Evolutionary conservation across 1,140 invertebrate genomes (phyloP).

Genomic region (Drosophila arawakana): DNA sequence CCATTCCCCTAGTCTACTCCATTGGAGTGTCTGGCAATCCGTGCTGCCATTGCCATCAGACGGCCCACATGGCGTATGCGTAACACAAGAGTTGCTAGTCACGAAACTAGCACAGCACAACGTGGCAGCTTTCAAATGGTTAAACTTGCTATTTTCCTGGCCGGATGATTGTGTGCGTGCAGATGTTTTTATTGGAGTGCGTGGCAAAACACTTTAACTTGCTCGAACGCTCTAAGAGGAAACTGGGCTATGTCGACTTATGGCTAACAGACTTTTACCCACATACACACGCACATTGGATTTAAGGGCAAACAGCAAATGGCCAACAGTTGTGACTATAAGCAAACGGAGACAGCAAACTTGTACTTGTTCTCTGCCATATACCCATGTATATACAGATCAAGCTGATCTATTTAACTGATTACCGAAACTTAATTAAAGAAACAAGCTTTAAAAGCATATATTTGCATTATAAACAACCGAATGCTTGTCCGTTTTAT

Average conservation of each 20-base stretch:
- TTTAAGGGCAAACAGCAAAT: slow-evolving; percentile 26
- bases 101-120: slow-evolving; percentile 60
- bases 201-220: slow-evolving; percentile 78
- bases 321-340: slow-evolving; percentile 20
- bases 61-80: slow-evolving; percentile 70
- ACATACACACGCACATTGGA: neutral
- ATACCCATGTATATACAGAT: slow-evolving; percentile 8
- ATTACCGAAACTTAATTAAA: slow-evolving; percentile 36
- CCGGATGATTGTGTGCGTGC: slow-evolving; percentile 53
- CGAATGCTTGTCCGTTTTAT: slow-evolving; percentile 16
- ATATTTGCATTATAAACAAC: slow-evolving; percentile 7
- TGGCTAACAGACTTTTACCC: slow-evolving; percentile 46
- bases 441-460: slow-evolving; percentile 16
- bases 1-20: slow-evolving; percentile 6
- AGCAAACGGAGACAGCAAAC: slow-evolving; percentile 23
- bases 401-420: slow-evolving; percentile 31
- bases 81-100: slow-evolving; percentile 65
- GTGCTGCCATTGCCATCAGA: slow-evolving; percentile 25
- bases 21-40: slow-evolving; percentile 28
- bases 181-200: slow-evolving; percentile 81
- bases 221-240: slow-evolving; percentile 51
- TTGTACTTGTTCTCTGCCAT: neutral
- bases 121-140: slow-evolving; percentile 42
- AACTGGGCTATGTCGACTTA: slow-evolving; percentile 33
- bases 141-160: slow-evolving; percentile 27